Conservation (phyloP, 2,888 invertebrate species). For the Agapostemon virescens region DNA sequence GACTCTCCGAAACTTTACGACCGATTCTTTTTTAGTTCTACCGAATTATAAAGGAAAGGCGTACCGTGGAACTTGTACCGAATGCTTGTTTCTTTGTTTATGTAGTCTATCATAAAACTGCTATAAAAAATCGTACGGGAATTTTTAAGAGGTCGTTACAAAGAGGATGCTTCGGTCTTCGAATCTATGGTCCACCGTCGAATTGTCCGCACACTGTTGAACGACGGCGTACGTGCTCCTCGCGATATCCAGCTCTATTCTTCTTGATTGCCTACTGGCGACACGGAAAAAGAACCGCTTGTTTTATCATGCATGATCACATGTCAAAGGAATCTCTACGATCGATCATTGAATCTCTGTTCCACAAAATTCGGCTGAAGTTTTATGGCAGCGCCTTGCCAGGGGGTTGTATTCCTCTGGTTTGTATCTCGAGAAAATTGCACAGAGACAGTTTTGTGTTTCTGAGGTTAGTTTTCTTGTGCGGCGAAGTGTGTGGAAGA, state of each 20-base stretch:
- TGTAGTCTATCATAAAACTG: no score
- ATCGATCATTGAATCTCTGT: conserved; percentile 70
- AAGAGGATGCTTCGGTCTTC: no score
- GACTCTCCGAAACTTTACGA: no score
- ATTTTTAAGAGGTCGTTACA: no score
- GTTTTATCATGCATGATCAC: conserved; percentile 55
- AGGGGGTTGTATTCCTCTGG: neutral
- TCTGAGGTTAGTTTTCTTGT: neutral
- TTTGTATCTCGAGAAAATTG: neutral
- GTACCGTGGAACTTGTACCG: no score
- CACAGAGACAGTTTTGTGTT: neutral
- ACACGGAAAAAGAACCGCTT: conserved; percentile 54
- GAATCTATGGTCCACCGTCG: neutral
- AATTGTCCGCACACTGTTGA: neutral
- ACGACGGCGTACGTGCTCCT: conserved; percentile 47
- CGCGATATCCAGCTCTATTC: conserved; percentile 27
- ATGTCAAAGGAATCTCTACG: conserved; percentile 67
- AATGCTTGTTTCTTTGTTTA: no score
- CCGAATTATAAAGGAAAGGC: no score
- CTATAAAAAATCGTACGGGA: no score
- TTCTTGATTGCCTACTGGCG: conserved; percentile 52
- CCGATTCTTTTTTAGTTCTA: no score
- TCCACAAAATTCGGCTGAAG: conserved; percentile 17
- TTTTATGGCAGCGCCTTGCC: neutral
- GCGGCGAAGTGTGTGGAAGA: no score